phyloP scores from a whole-genome alignment of 53 echinoderm and acorn worm species.

The Patiria pectinifera region DNA sequence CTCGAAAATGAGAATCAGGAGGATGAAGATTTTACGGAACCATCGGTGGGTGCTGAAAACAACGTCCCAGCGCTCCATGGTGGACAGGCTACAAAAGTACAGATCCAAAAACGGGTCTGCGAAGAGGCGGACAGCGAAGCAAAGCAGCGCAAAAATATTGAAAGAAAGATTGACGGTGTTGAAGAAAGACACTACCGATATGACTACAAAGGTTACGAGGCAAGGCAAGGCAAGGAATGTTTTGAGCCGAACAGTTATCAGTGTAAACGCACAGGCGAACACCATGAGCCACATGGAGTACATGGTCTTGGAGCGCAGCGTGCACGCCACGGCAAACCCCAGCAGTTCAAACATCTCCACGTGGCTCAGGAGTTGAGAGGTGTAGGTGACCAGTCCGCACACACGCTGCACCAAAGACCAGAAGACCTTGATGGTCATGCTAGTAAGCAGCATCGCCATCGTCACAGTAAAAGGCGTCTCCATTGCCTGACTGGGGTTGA shows the following conservation, averaged over 20 bases:
- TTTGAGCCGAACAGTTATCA: constrained; percentile 84
- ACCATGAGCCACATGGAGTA: constrained; percentile 87
- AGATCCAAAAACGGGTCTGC: constrained; percentile 80
- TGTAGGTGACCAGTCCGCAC: constrained; percentile 76
- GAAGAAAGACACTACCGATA: constrained; percentile 81
- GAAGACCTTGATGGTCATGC: constrained; percentile 78
- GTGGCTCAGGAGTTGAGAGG: constrained; percentile 75
- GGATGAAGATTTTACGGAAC: constrained; percentile 69
- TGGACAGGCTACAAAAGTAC: constrained; percentile 79
- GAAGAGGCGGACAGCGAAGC: constrained; percentile 83
- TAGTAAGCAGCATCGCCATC: constrained; percentile 75
- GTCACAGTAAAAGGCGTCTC: constrained; percentile 73
- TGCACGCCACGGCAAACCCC: constrained; percentile 90
- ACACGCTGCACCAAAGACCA: constrained; percentile 78
- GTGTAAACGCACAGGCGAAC: constrained; percentile 73
- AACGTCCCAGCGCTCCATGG: constrained; percentile 90
- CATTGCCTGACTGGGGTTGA: constrained; percentile 26
- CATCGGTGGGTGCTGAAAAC: constrained; percentile 71
- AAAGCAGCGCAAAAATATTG: constrained; percentile 81
- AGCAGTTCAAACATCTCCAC: constrained; percentile 87
- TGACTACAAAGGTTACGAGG: constrained; percentile 62
- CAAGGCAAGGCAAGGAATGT: constrained; percentile 79
- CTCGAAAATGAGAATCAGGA: constrained; percentile 76
- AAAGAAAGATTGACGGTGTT: constrained; percentile 70
- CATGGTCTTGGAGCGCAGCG: constrained; percentile 71